These are phyloP conservation scores for Drosophila tani DNA, from an alignment of 1,140 invertebrate genomes.

Conservation along the genomic window DNA sequence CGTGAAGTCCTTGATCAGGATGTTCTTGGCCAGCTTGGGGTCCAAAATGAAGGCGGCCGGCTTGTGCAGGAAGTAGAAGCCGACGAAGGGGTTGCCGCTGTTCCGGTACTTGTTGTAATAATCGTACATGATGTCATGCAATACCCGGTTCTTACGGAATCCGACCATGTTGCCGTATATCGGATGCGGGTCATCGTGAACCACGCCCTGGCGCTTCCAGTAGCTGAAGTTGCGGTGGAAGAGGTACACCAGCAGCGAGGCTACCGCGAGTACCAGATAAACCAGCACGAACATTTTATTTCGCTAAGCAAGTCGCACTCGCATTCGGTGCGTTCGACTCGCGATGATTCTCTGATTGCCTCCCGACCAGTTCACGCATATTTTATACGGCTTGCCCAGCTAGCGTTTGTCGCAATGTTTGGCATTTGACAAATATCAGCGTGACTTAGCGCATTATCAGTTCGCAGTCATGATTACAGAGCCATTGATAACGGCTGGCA, in stretches of 20 bases:
- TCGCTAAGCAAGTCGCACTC: neutral
- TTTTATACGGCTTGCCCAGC: constrained; percentile 2
- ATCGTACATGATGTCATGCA: constrained; percentile 36
- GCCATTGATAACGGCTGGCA: constrained; percentile 8
- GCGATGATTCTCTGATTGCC: neutral
- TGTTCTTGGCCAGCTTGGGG: constrained; percentile 84
- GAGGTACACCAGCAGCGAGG: constrained; percentile 45
- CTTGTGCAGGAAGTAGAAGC: constrained; percentile 58
- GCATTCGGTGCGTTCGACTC: neutral
- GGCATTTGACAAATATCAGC: constrained; percentile 11
- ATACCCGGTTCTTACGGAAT: constrained; percentile 36
- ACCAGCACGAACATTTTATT: constrained; percentile 52
- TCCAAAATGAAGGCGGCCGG: constrained; percentile 56
- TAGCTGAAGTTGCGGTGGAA: constrained; percentile 64
- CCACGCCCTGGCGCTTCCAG: constrained; percentile 85
- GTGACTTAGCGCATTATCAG: constrained; percentile 1
- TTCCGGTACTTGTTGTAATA: constrained; percentile 68
- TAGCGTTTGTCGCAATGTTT: neutral
- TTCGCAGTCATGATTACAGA: constrained; percentile 19
- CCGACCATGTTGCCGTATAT: constrained; percentile 79
- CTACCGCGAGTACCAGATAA: constrained; percentile 51
- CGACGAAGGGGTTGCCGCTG: constrained; percentile 60
- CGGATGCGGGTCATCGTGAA: constrained; percentile 77
- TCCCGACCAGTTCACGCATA: neutral
- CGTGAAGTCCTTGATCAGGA: constrained; percentile 87